Conservation (phyloP, 2,113 vertebrate species). For the cattle (Bos taurus) region ARS-UCD2.0 NC_037357.1:16135501-16136000, state of each 20-base stretch:
- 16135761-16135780: not conserved
- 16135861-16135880: not conserved
- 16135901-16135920: not conserved
- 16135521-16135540: not conserved
- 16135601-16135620: not conserved
- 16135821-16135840: not conserved
- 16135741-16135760: not conserved
- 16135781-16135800: not conserved
- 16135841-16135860: not conserved
- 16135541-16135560: not conserved
- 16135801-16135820: not conserved
- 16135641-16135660: not conserved
- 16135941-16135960: not conserved
- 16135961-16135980: not conserved
- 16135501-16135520: not conserved
- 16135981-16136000: not conserved
- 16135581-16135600: not conserved
- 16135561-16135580: not conserved
- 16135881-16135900: not conserved
- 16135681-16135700: not conserved
- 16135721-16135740: not conserved
- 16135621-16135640: not conserved
- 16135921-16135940: not conserved
- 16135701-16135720: not conserved
- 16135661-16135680: not conserved